Evolutionary conservation across 2,113 vertebrate genomes (phyloP).

Genomic region (Philantomba maxwellii): DNA sequence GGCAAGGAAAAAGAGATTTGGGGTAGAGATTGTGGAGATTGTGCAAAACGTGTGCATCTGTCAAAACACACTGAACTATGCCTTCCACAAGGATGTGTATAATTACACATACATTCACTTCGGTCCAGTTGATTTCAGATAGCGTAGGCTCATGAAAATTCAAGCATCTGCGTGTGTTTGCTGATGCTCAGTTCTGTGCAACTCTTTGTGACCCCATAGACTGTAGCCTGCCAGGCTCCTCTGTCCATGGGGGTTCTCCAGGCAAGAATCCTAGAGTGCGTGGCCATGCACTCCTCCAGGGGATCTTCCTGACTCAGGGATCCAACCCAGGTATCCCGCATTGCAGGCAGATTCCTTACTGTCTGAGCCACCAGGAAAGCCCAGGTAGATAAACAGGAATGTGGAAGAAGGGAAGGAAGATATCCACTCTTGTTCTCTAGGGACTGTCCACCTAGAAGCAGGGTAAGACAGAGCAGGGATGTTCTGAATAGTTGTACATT

Average conservation of each 20-base stretch:
- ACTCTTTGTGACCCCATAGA: neutral
- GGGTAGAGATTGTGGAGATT: neutral
- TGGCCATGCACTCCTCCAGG: neutral
- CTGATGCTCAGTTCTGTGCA: neutral
- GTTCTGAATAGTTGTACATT: neutral
- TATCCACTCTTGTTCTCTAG: neutral
- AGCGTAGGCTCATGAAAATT: neutral
- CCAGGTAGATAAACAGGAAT: neutral
- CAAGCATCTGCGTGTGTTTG: fast-evolving
- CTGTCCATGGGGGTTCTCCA: neutral
- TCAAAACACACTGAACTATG: neutral
- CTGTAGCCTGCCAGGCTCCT: neutral
- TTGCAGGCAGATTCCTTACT: neutral
- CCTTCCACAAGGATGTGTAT: neutral
- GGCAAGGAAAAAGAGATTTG: neutral
- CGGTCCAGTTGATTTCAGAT: neutral
- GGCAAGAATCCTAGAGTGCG: neutral
- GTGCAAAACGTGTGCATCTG: neutral
- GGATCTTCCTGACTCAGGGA: neutral
- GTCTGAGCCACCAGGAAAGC: neutral
- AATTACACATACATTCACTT: neutral
- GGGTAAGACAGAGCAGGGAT: neutral
- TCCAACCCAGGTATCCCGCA: neutral
- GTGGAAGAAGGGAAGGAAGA: fast-evolving
- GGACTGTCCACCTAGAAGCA: neutral